These are phyloP conservation scores for Eulemur albifrons DNA, from an alignment of 2,797 vertebrate genomes.

Conservation along the genomic window DNA sequence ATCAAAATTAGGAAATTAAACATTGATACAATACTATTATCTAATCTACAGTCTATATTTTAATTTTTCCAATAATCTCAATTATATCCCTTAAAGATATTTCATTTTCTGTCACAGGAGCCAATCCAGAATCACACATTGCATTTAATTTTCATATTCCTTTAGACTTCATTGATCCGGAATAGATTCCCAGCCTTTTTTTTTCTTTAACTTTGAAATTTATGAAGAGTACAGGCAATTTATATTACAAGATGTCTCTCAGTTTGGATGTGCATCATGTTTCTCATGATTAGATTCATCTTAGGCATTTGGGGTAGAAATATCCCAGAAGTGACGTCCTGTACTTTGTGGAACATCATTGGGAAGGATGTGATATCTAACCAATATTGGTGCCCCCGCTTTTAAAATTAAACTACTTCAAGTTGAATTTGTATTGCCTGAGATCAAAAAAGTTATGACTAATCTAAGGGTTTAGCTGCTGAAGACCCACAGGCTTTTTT, in stretches of 20 bases:
- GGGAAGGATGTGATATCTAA: neutral
- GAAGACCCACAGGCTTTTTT: neutral
- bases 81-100: neutral
- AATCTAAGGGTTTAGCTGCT: conserved; percentile 14
- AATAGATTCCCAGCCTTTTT: neutral
- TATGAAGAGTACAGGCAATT: conserved; percentile 10
- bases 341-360: neutral
- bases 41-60: neutral
- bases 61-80: conserved; percentile 10
- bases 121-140: conserved; percentile 16
- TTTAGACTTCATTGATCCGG: conserved; percentile 16
- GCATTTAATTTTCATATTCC: neutral
- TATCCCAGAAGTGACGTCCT: neutral
- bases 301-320: neutral
- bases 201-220: neutral
- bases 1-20: conserved; percentile 9
- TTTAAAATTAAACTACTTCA: conserved; percentile 25
- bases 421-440: neutral
- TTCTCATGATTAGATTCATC: neutral
- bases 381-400: neutral
- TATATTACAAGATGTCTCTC: conserved; percentile 4
- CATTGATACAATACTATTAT: neutral
- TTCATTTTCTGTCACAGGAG: neutral
- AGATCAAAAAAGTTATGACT: neutral
- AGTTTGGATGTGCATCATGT: neutral